These are phyloP conservation scores for Colletes collaris DNA, from an alignment of 2,888 invertebrate genomes.

Conservation along the genomic window DNA sequence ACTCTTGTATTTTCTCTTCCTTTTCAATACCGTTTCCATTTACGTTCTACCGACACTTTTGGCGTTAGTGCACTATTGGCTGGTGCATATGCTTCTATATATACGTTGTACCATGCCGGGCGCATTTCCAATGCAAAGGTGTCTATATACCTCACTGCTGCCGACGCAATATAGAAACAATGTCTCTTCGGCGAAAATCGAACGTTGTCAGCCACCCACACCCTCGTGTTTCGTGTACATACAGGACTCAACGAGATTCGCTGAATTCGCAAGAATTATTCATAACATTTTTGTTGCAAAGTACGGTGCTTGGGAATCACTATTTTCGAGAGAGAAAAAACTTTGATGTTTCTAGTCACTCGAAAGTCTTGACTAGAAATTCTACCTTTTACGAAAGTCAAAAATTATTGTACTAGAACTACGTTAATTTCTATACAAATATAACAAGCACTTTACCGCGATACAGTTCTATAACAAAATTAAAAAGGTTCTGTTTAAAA, in stretches of 20 bases:
- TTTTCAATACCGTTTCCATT: neutral
- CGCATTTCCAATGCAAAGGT: constrained; percentile 38
- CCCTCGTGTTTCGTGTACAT: neutral
- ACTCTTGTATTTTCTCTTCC: neutral
- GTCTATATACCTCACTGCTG: neutral
- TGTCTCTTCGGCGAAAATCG: constrained; percentile 24
- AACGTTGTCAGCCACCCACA: neutral
- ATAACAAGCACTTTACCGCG: too few relatives aligned
- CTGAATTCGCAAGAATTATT: constrained; percentile 37
- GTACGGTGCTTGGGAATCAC: too few relatives aligned
- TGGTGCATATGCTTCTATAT: constrained; percentile 13
- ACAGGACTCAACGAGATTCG: constrained; percentile 16
- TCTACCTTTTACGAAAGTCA: too few relatives aligned
- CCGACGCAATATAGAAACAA: neutral
- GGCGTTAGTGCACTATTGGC: neutral
- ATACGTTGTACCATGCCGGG: neutral
- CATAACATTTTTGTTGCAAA: neutral
- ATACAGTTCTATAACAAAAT: too few relatives aligned
- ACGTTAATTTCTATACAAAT: too few relatives aligned
- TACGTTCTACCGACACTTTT: too few relatives aligned
- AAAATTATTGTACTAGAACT: too few relatives aligned
- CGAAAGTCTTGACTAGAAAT: too few relatives aligned
- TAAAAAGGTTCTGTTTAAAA: too few relatives aligned
- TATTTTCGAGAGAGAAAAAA: too few relatives aligned
- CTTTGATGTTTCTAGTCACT: too few relatives aligned